phyloP scores from a whole-genome alignment of 2,113 vertebrate genomes.

The Canis aureus region DNA sequence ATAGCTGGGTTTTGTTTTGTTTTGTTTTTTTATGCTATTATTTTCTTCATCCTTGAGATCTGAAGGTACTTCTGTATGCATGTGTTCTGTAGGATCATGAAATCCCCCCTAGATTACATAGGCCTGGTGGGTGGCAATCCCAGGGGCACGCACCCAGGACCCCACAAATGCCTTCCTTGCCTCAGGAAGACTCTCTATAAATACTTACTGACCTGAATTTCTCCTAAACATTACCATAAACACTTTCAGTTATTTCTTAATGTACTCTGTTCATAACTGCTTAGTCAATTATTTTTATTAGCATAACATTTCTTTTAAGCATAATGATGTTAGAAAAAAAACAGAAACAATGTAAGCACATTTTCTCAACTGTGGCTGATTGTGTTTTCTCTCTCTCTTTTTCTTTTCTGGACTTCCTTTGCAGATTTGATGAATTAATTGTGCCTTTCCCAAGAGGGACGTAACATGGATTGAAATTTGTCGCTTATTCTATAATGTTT shows the following conservation, averaged over 20 bases:
- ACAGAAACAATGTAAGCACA: conserved; percentile 28
- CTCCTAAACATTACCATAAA: background rate
- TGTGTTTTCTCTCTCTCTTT: background rate
- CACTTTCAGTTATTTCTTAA: conserved; percentile 1
- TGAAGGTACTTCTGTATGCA: background rate
- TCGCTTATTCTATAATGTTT: conserved; percentile 44
- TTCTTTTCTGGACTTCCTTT: conserved; percentile 21
- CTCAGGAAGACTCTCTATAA: background rate
- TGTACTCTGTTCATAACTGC: background rate
- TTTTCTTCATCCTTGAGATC: background rate
- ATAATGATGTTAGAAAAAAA: conserved; percentile 67
- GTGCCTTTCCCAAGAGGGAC: conserved; percentile 21
- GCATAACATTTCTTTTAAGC: conserved; percentile 31
- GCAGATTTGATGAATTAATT: conserved; percentile 69
- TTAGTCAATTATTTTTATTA: conserved; percentile 53
- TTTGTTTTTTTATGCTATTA: no score
- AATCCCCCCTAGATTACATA: background rate
- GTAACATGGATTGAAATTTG: conserved; percentile 26
- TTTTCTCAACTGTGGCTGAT: conserved; percentile 11
- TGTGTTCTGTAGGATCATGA: background rate
- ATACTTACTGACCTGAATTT: background rate
- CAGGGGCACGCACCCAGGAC: no score
- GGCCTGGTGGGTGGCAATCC: background rate
- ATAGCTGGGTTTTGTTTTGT: background rate
- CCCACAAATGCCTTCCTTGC: background rate